Evolutionary conservation across 2,888 invertebrate species (phyloP), one percentile per base, ranked within the genome.

Genomic region (Drosophila birchii): DNA sequence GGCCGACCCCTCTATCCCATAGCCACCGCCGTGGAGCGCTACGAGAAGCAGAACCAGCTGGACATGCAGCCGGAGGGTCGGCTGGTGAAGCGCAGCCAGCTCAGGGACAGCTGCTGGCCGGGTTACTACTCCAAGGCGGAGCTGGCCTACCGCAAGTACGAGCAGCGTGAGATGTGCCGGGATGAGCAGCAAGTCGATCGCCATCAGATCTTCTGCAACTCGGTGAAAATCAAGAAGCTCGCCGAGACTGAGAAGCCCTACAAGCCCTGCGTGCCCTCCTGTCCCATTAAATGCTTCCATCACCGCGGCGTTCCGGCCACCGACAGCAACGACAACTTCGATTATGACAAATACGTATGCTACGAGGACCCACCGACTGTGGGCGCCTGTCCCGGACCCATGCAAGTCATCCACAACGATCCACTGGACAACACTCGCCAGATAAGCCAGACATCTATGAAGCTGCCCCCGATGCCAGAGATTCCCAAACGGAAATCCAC

Each of bases 1-100:
- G 90, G 90, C 0, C 86, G 91, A 5, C 92, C 93, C 0, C 55
- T 92, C 7, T 84, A 85, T 38, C 92, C 92, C 0, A 75, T 92
- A 14, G 79, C 86, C 18, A 90, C 82, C 39, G 91, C 86, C 0
- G 87, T 90, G 5, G 71, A 90, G 14, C 56, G 75, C 1, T 92
- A 92, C 54, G 90, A 87, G 32, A 88, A 86, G 11, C 59, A 79
- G 0, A 89, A 90, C 56, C 71, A 80, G 4, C 16, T 86, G 11
- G 78, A 78, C 32, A 36, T 78, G 57, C 36, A 44, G 8, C 75
- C 74, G 3, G 58, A 72, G n/a, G 63, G 72, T 7, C 59, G 38
- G 7, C 8, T 47, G 36, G 47, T 74, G 20, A 66, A 51, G n/a
- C 59, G 89, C 0, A 78, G 58, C 45, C 58, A 56, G 7, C n/a